Percentiles rank a stretch among this genome's conserved stretches.
phyloP scores from a whole-genome alignment of 1,140 invertebrate genomes.

The Leptinotarsa texana region DNA sequence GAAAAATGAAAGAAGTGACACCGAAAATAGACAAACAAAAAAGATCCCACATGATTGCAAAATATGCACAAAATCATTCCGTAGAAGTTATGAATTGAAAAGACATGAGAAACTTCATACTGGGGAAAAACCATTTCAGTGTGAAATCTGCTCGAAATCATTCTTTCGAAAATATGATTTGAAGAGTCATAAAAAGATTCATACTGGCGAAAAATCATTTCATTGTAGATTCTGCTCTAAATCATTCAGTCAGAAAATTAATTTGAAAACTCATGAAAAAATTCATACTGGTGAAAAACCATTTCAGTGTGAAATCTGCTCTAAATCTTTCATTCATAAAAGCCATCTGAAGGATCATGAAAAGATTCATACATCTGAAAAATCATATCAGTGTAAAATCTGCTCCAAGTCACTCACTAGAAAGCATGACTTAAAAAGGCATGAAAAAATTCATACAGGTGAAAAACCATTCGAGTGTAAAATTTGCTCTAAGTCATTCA shows the following conservation, averaged over 20 bases:
- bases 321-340: neutral
- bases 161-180: constrained; percentile 51
- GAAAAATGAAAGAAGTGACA: no score
- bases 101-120: constrained; percentile 50
- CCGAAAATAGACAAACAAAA: no score
- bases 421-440: constrained; percentile 46
- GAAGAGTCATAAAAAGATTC: constrained; percentile 54
- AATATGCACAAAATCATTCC: constrained; percentile 52
- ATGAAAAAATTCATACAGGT: constrained; percentile 42
- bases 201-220: constrained; percentile 71
- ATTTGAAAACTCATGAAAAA: neutral
- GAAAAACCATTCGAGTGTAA: constrained; percentile 41
- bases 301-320: constrained; percentile 11
- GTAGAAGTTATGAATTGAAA: neutral
- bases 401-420: constrained; percentile 50
- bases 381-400: constrained; percentile 46
- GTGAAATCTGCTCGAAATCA: constrained; percentile 49
- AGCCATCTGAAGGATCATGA: constrained; percentile 46
- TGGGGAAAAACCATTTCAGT: constrained; percentile 48
- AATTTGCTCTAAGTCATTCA: constrained; percentile 48
- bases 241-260: constrained; percentile 27
- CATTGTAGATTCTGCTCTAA: constrained; percentile 71
- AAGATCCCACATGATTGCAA: constrained; percentile 45
- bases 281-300: constrained; percentile 12
- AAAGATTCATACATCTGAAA: constrained; percentile 49